These are phyloP conservation scores for Gastracanthus pulcherrimus DNA, from an alignment of 2,888 invertebrate genomes.

Conservation along the genomic window DNA sequence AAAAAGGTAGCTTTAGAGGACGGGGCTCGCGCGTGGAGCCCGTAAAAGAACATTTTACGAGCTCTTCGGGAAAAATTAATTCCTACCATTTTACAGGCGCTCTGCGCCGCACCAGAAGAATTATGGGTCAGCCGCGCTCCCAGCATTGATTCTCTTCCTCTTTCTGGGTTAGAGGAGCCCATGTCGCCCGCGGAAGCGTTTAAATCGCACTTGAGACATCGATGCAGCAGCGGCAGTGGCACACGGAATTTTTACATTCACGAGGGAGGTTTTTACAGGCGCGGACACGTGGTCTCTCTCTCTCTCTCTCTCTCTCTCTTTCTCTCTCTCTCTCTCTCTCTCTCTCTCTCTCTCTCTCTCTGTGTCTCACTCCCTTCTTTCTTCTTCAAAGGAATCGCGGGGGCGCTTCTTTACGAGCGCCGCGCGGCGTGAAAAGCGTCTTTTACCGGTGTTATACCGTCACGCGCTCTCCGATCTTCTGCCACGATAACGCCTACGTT, in stretches of 20 bases:
- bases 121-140: background rate
- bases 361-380: background rate
- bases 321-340: no score
- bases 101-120: background rate
- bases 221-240: background rate
- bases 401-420: slow-evolving; percentile 23
- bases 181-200: background rate
- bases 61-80: slow-evolving; percentile 25
- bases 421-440: background rate
- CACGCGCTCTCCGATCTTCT: slow-evolving; percentile 1
- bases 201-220: slow-evolving; percentile 1
- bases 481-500: slow-evolving; percentile 11
- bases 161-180: background rate
- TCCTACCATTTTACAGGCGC: background rate
- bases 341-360: background rate
- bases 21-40: background rate
- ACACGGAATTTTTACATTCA: background rate
- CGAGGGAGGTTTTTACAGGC: background rate
- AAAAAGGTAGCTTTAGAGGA: background rate
- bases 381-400: background rate
- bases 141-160: background rate
- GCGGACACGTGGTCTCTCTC: background rate
- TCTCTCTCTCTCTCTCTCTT: background rate
- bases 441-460: background rate
- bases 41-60: slow-evolving; percentile 35